These are phyloP conservation scores for Carassius auratus DNA, from an alignment of 2,113 vertebrate species.

Conservation along the genomic window DNA sequence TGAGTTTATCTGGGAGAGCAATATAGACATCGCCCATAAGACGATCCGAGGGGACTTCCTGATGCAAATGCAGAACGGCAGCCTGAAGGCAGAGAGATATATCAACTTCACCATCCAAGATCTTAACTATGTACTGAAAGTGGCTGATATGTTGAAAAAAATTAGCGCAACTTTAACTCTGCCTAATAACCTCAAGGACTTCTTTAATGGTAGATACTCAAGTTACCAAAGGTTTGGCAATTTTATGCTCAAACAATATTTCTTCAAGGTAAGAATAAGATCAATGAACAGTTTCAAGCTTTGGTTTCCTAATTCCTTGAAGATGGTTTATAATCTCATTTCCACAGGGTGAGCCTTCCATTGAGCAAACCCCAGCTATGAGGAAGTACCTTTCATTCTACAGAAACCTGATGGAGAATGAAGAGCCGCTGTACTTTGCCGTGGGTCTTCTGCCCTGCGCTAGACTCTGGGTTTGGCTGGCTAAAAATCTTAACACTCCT, in stretches of 20 bases:
- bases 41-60: constrained; percentile 34
- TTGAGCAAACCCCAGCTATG: constrained; percentile 43
- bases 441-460: constrained; percentile 55
- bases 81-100: constrained; percentile 40
- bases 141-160: constrained; percentile 38
- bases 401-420: background rate
- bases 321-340: background rate
- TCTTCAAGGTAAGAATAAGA: constrained; percentile 43
- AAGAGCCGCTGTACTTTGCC: constrained; percentile 51
- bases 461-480: constrained; percentile 55
- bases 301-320: background rate
- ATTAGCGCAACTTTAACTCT: constrained; percentile 7
- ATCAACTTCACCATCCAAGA: constrained; percentile 51
- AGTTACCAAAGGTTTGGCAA: constrained; percentile 25
- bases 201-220: constrained; percentile 25
- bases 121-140: constrained; percentile 34
- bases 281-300: too few relatives aligned
- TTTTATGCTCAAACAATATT: background rate
- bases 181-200: background rate
- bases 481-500: constrained; percentile 32
- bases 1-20: constrained; percentile 42
- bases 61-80: constrained; percentile 39
- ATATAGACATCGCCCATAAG: constrained; percentile 32
- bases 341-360: constrained; percentile 25
- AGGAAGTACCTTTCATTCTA: constrained; percentile 43